These are phyloP conservation scores for Lepisosteus oculatus DNA, from an alignment of 2,113 vertebrate species.

Conservation along the genomic window DNA sequence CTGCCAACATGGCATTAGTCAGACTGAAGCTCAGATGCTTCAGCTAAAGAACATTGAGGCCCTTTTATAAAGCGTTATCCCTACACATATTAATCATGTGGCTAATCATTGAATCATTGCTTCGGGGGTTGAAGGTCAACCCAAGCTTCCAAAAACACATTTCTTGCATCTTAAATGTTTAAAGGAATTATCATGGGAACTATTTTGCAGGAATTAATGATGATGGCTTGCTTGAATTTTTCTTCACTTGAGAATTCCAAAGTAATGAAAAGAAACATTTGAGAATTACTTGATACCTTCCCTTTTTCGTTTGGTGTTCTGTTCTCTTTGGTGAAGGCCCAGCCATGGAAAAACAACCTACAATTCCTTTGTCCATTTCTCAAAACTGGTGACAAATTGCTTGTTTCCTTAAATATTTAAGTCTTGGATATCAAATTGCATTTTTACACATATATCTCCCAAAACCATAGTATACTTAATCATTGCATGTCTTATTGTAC, in stretches of 20 bases:
- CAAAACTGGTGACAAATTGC: neutral
- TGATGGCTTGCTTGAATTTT: slow-evolving; percentile 11
- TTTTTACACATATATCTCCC: slow-evolving; percentile 7
- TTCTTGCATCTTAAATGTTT: slow-evolving; percentile 7
- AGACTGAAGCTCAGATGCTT: slow-evolving; percentile 36
- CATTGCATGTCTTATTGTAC: neutral
- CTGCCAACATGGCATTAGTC: slow-evolving; percentile 37
- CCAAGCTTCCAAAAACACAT: slow-evolving; percentile 14
- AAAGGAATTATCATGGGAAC: slow-evolving; percentile 13
- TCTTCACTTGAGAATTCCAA: slow-evolving; percentile 12
- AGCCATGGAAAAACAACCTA: neutral
- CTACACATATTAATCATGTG: slow-evolving; percentile 50
- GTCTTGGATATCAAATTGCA: neutral
- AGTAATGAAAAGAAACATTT: slow-evolving; percentile 10
- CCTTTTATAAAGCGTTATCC: slow-evolving; percentile 32
- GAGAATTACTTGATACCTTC: neutral
- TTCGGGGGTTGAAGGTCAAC: slow-evolving; percentile 20
- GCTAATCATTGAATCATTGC: slow-evolving; percentile 44
- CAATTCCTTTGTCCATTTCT: no score
- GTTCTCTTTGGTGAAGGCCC: neutral
- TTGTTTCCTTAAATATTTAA: neutral
- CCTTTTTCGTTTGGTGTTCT: neutral
- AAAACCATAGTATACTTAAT: neutral
- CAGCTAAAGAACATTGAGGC: slow-evolving; percentile 37
- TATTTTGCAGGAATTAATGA: slow-evolving; percentile 8